phyloP scores from a whole-genome alignment of 2,888 invertebrate species.

The Willowsia nigromaculata region DNA sequence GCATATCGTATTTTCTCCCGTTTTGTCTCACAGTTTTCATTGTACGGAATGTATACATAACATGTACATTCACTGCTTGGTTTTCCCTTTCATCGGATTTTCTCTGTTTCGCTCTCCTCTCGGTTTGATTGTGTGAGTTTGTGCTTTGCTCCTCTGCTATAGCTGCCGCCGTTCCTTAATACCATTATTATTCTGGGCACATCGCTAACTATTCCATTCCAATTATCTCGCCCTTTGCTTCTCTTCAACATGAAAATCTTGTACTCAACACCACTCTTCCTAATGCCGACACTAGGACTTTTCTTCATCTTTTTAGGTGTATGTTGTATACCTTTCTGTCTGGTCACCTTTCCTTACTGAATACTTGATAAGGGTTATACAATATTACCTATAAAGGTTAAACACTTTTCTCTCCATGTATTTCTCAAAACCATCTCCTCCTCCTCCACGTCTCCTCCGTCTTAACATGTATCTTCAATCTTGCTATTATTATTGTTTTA shows the following conservation, averaged over 20 bases:
- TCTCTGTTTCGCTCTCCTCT: slow-evolving; percentile 46
- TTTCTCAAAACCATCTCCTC: background rate
- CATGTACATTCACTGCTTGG: slow-evolving; percentile 6
- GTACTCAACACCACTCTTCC: slow-evolving; percentile 12
- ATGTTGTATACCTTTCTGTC: too few relatives aligned
- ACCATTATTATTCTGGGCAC: slow-evolving; percentile 78
- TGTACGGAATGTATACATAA: background rate
- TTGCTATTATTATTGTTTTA: slow-evolving; percentile 56
- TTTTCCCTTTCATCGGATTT: slow-evolving; percentile 51
- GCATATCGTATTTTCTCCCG: slow-evolving; percentile 14
- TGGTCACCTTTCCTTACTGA: slow-evolving; percentile 33
- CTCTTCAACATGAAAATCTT: slow-evolving; percentile 64
- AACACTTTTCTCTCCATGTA: background rate
- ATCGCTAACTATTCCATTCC: slow-evolving; percentile 78
- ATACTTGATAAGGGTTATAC: slow-evolving; percentile 32
- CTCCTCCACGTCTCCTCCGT: background rate
- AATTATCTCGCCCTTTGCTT: slow-evolving; percentile 77
- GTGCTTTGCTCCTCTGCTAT: background rate
- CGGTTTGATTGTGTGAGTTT: slow-evolving; percentile 15
- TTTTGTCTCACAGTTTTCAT: background rate
- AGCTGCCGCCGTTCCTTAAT: slow-evolving; percentile 35
- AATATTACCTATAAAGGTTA: background rate
- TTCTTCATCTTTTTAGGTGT: background rate
- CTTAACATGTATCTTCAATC: background rate
- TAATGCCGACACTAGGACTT: background rate